Conservation (phyloP, 2,113 vertebrate genomes). For the Athene noctua region DNA sequence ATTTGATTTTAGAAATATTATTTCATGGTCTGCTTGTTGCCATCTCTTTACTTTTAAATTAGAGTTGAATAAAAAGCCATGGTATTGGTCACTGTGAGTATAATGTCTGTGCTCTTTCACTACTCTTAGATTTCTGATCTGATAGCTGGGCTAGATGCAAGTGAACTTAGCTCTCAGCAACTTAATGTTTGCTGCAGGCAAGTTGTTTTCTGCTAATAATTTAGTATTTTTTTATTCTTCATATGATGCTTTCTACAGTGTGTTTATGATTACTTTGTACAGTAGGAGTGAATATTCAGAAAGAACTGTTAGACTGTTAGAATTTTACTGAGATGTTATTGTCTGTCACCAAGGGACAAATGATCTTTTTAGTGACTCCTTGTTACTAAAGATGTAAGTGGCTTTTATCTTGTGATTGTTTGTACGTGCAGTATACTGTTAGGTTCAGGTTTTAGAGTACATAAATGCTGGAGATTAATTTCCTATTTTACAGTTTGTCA, state of each 20-base stretch:
- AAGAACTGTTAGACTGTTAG: background rate
- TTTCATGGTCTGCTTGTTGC: background rate
- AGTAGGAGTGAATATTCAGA: background rate
- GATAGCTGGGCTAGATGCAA: background rate
- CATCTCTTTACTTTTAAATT: background rate
- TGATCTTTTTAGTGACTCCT: background rate
- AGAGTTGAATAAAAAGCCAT: background rate
- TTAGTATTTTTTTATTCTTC: background rate
- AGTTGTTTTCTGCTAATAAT: background rate
- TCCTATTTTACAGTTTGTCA: background rate
- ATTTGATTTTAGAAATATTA: background rate
- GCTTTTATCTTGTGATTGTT: background rate
- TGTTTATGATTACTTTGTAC: background rate
- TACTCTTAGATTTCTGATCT: background rate
- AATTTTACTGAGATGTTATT: slow-evolving; percentile 15
- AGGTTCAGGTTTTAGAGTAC: background rate
- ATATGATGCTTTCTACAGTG: background rate
- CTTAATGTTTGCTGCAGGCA: background rate
- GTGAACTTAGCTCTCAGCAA: background rate
- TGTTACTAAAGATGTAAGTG: background rate
- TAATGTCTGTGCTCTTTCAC: background rate
- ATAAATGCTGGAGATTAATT: background rate
- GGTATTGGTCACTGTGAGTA: background rate
- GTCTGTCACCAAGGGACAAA: background rate
- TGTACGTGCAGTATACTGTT: background rate